Evolutionary conservation across 2,113 vertebrate genomes (phyloP).

Genomic region (Genyomyrus donnyi): DNA sequence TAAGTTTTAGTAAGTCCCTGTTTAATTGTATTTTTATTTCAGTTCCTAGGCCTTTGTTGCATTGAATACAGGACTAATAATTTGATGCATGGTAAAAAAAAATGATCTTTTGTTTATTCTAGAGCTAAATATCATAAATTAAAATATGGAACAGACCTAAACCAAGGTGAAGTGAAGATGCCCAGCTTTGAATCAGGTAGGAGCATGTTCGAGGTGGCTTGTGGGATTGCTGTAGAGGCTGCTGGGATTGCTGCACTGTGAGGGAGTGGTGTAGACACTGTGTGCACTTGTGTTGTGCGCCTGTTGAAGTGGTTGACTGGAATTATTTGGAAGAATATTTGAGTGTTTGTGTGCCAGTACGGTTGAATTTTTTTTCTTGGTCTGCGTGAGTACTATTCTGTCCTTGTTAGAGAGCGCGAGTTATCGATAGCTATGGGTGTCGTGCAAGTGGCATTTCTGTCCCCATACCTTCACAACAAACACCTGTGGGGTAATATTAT

Average conservation of each 20-base stretch:
- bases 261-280: too few species aligned
- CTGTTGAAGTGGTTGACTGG: too few species aligned
- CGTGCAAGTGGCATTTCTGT: too few species aligned
- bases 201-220: background rate
- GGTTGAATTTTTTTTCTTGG: background rate
- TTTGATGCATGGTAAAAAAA: background rate
- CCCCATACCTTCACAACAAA: too few species aligned
- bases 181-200: conserved; percentile 94
- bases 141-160: conserved; percentile 97
- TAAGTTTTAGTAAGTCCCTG: background rate
- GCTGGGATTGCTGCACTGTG: too few species aligned
- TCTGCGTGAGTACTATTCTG: too few species aligned
- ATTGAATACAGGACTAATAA: background rate
- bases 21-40: background rate
- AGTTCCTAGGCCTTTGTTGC: background rate
- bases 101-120: conserved; percentile 32
- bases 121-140: conserved; percentile 99
- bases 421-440: too few species aligned
- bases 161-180: conserved; percentile 96
- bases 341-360: background rate
- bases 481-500: too few species aligned
- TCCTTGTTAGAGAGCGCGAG: too few species aligned
- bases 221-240: too few species aligned
- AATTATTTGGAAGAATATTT: background rate
- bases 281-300: too few species aligned